phyloP scores from a whole-genome alignment of 92 coral and sea anemone species.

The Montipora capitata region DNA sequence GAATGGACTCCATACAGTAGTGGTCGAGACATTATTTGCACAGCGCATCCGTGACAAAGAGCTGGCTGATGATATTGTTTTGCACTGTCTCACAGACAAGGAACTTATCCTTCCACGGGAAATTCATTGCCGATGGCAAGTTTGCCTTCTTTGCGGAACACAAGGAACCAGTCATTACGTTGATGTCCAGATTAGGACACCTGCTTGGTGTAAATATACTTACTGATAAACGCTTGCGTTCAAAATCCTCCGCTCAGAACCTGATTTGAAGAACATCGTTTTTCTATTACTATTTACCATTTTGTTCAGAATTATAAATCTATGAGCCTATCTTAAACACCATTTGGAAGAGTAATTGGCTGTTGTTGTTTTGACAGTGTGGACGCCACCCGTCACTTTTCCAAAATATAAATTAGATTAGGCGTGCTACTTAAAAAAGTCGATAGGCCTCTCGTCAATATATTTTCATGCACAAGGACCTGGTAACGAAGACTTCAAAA shows the following conservation, averaged over 20 bases:
- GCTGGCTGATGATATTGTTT: background rate
- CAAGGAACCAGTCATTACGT: background rate
- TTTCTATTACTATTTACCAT: too few relatives aligned
- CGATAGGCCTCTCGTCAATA: background rate
- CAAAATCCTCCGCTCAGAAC: too few relatives aligned
- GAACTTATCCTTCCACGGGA: background rate
- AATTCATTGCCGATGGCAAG: background rate
- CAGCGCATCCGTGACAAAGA: constrained; percentile 52
- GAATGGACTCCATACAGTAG: constrained; percentile 76
- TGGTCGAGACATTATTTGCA: constrained; percentile 80
- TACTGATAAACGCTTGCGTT: too few relatives aligned
- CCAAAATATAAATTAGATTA: background rate
- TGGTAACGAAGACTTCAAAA: too few relatives aligned
- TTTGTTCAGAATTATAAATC: too few relatives aligned
- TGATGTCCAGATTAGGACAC: background rate
- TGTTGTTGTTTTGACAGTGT: too few relatives aligned
- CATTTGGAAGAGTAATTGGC: too few relatives aligned
- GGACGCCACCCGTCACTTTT: too few relatives aligned
- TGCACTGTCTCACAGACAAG: background rate
- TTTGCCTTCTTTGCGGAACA: background rate
- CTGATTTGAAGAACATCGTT: too few relatives aligned
- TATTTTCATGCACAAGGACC: background rate
- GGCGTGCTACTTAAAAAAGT: too few relatives aligned
- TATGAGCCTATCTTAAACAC: too few relatives aligned
- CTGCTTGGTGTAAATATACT: too few relatives aligned